These are phyloP conservation scores for Oncorhynchus gorbuscha DNA, from an alignment of 2,113 vertebrate genomes.

Conservation along the genomic window DNA sequence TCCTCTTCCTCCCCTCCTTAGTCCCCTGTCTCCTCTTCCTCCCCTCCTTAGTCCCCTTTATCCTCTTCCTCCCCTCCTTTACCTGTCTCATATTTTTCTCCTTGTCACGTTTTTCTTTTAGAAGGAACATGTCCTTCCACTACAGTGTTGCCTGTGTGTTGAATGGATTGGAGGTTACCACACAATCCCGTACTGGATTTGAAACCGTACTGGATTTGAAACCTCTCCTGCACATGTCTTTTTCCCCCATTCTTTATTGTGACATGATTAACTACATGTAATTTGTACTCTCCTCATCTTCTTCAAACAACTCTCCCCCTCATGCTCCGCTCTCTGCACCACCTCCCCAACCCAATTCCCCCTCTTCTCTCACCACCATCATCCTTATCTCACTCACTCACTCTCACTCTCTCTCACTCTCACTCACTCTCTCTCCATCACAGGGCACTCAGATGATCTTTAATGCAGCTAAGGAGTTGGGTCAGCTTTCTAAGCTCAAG, in stretches of 20 bases:
- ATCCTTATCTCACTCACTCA: background rate
- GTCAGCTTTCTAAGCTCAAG: conserved; percentile 96
- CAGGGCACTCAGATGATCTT: conserved; percentile 98
- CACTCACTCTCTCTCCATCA: conserved; percentile 15
- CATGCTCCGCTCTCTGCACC: background rate
- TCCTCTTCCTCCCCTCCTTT: too few species aligned
- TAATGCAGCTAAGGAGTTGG: conserved; percentile 94
- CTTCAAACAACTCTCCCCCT: background rate
- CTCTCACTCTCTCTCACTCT: background rate
- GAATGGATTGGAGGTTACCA: too few species aligned
- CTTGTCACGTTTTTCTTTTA: too few species aligned
- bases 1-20: too few species aligned
- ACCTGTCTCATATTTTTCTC: too few species aligned
- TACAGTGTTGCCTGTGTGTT: too few species aligned
- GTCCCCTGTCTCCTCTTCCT: too few species aligned
- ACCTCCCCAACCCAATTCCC: conserved; percentile 4
- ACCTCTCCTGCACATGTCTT: background rate
- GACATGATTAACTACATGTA: too few species aligned
- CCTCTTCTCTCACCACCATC: too few species aligned
- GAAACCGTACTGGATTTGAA: background rate
- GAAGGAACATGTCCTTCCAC: too few species aligned
- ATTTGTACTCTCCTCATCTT: background rate
- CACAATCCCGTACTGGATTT: too few species aligned
- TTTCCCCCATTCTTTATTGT: background rate
- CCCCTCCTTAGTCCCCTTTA: too few species aligned